phyloP scores from a whole-genome alignment of 2,113 vertebrate species.

The Phrynocephalus versicolor region DNA sequence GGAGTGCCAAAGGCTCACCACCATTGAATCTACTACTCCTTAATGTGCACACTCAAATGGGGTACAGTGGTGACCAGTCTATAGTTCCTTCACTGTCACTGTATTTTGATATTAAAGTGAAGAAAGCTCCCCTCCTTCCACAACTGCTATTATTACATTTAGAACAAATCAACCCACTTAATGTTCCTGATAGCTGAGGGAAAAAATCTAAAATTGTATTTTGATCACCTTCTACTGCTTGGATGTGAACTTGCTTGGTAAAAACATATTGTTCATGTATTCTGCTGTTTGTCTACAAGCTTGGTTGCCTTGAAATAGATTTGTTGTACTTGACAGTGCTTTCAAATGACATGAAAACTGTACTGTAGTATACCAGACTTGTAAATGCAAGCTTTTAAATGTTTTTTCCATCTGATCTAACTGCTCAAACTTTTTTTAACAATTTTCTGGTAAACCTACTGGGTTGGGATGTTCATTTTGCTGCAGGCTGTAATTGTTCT shows the following conservation, averaged over 20 bases:
- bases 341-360: neutral
- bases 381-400: neutral
- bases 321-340: conserved; percentile 24
- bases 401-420: conserved; percentile 22
- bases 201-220: neutral
- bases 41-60: too few species aligned
- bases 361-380: neutral
- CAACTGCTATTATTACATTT: neutral
- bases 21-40: too few species aligned
- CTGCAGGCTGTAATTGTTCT: conserved; percentile 12
- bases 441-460: conserved; percentile 1
- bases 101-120: neutral
- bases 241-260: neutral
- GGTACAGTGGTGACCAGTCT: too few species aligned
- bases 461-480: conserved; percentile 11
- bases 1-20: too few species aligned
- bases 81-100: neutral
- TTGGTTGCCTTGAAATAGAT: neutral
- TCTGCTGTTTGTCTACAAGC: neutral
- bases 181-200: neutral
- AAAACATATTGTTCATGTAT: neutral
- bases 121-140: neutral
- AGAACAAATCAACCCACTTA: neutral
- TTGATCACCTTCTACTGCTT: neutral
- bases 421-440: conserved; percentile 13